Evolutionary conservation across 1,140 invertebrate species (phyloP).

Genomic region (Saccostrea glomerata): DNA sequence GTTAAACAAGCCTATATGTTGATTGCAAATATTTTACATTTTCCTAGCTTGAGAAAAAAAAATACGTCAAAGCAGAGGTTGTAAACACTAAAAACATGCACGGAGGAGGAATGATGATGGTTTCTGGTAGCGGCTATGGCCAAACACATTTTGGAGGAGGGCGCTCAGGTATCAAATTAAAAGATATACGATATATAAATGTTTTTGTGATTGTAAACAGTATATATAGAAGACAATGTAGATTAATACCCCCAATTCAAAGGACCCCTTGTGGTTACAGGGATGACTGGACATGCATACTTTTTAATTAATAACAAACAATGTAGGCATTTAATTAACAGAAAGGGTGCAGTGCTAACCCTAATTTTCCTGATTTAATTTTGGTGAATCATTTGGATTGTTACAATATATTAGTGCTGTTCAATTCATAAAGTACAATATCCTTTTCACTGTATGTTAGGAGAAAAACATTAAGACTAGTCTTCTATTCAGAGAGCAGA

Average conservation of each 20-base stretch:
- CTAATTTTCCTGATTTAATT: background rate
- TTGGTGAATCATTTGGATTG: background rate
- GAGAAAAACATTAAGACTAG: too few species aligned
- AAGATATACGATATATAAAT: background rate
- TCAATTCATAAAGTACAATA: background rate
- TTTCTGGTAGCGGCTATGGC: conserved; percentile 61
- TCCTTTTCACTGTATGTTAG: background rate
- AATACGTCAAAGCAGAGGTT: background rate
- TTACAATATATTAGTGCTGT: background rate
- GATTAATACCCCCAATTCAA: background rate
- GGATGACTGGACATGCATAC: background rate
- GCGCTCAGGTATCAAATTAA: background rate
- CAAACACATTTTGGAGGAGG: background rate
- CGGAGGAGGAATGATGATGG: conserved; percentile 59
- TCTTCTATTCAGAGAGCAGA: conserved; percentile 62
- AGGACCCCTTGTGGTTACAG: background rate
- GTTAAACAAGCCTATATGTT: background rate
- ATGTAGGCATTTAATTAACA: background rate
- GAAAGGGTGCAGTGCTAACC: background rate
- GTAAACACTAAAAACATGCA: conserved; percentile 49
- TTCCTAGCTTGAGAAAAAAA: background rate
- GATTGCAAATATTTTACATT: too few species aligned
- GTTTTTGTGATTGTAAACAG: background rate
- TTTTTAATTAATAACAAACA: background rate
- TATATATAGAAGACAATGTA: too few species aligned